Evolutionary conservation across 92 coral and sea anemone genomes (phyloP).

Genomic region (Paramuricea clavata): DNA sequence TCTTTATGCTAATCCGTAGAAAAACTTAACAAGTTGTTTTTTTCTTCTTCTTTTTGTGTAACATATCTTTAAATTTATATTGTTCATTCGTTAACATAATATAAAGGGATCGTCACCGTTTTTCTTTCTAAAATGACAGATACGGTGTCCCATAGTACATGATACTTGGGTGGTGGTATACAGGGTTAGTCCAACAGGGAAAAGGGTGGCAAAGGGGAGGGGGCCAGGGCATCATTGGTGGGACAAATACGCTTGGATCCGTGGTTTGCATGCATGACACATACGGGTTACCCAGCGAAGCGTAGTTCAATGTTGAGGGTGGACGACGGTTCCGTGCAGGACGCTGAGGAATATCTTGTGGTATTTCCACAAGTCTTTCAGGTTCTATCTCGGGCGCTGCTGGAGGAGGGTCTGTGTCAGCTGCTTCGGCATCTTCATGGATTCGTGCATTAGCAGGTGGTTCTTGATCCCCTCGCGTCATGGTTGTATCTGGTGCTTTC

Average conservation of each 20-base stretch:
- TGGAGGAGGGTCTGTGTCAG: background rate
- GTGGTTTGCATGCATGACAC: background rate
- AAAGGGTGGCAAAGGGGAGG: background rate
- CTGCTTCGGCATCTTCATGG: background rate
- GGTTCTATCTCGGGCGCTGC: background rate
- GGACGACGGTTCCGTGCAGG: background rate
- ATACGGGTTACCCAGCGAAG: background rate
- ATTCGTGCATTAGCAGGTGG: background rate
- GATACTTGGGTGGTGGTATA: background rate
- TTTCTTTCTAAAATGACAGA: background rate
- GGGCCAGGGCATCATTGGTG: background rate
- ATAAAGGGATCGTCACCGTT: background rate
- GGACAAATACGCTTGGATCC: background rate
- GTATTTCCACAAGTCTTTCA: background rate
- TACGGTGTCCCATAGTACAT: slow-evolving; percentile 15
- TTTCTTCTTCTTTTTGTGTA: too few relatives aligned
- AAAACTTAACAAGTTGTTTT: background rate
- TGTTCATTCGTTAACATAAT: background rate
- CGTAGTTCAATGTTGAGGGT: slow-evolving; percentile 3
- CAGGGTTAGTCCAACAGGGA: background rate
- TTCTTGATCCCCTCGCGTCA: background rate
- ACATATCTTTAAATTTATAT: too few relatives aligned
- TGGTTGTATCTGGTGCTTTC: background rate
- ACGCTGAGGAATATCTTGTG: background rate
- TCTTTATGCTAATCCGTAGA: background rate